Conservation (phyloP, 2,113 vertebrate genomes). For the Willisornis vidua region DNA sequence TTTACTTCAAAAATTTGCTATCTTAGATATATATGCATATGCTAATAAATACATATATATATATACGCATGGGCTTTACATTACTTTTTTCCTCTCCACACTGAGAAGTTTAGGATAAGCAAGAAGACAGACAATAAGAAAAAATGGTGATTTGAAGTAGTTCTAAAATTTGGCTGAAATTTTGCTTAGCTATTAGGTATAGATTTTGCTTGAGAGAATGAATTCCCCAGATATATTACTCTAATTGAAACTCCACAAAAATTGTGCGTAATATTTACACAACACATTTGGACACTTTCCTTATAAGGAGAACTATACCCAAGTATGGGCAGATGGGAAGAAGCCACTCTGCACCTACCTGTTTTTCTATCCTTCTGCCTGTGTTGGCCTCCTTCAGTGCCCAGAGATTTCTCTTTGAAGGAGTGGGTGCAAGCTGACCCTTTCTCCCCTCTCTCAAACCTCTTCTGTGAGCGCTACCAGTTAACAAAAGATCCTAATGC, state of each 20-base stretch:
- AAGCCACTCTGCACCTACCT: not conserved
- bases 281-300: not conserved
- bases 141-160: not conserved
- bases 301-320: not conserved
- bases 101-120: not conserved
- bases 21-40: not conserved
- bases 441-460: not conserved
- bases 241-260: not conserved
- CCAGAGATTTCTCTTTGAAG: not conserved
- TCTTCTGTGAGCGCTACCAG: not conserved
- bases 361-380: not conserved
- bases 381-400: not conserved
- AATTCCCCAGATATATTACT: not conserved
- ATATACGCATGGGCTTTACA: not conserved
- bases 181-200: not conserved
- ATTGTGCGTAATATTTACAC: not conserved
- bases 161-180: not conserved
- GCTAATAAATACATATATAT: not conserved
- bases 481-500: not conserved
- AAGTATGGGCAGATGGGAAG: not conserved
- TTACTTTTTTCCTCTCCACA: not conserved
- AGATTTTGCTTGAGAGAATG: not conserved
- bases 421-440: not conserved
- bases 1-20: not conserved
- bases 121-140: not conserved